Conservation (phyloP, 2,888 invertebrate genomes). For the Acronicta leporina region DNA sequence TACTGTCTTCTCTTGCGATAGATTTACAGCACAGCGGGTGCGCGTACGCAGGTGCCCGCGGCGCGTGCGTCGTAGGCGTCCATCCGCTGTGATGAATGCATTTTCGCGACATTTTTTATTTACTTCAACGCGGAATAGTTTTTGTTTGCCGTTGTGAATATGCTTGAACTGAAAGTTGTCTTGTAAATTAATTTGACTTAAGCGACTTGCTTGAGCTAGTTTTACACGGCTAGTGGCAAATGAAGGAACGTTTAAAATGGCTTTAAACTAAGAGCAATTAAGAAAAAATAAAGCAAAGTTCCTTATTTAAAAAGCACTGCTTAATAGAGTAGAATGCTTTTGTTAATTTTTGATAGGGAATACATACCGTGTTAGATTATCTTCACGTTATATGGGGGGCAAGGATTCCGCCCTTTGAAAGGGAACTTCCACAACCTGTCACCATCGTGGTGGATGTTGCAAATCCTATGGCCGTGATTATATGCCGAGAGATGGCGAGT, state of each 20-base stretch:
- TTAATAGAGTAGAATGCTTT: no score
- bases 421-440: no score
- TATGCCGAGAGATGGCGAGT: no score
- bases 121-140: background rate
- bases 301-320: no score
- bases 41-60: background rate
- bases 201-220: background rate
- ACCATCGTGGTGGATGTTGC: no score
- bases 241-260: background rate
- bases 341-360: no score
- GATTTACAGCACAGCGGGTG: constrained; percentile 28
- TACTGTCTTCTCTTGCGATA: constrained; percentile 7
- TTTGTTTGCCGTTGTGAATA: constrained; percentile 6
- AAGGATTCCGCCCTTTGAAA: no score
- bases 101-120: constrained; percentile 2
- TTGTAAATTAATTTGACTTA: background rate
- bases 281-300: no score
- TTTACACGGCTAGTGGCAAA: background rate
- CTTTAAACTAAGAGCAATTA: no score
- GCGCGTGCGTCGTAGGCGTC: constrained; percentile 26
- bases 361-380: no score
- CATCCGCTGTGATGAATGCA: constrained; percentile 10
- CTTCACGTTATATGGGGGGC: no score
- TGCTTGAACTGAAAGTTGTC: background rate
- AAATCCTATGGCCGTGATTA: no score